Base-by-base conservation (phyloP, 2,113 vertebrate genomes). In the Pterocles orientalis region DNA sequence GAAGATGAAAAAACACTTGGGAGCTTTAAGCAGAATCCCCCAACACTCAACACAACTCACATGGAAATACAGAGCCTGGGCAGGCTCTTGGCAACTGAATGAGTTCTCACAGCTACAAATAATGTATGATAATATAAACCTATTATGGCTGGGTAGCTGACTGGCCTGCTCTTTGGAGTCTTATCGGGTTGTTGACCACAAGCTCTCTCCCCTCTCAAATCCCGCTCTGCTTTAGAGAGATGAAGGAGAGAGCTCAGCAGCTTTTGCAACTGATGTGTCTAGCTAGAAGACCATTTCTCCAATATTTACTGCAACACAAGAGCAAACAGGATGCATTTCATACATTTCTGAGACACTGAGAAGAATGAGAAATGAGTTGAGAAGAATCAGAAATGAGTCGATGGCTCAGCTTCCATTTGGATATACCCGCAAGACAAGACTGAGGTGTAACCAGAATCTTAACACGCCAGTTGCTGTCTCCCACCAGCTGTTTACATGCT, bases 91-190 rank as follows among this genome's bases (percentile, higher is more conserved):
- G 94, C 84, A 87, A 78, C 62, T 48, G 45, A 80, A 66, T 34
- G 85, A 88, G 39, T 62, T 92, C 94, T 94, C 86, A 71, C 73
- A 95, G 81, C 79, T 91, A 91, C 90, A 93, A 95, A 94, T 90
- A 92, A 92, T 17, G 50, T 68, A 84, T 93, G 96, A 79, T 92
- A 95, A 97, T 92, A 79, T 93, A 95, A 97, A 86, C 72, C 45
- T 7, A n/a, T 34, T 65, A 45, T 3, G 62, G 91, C 2, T 58
- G 90, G 70, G 77, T 41, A 91, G 92, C 91, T 93, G 94, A 72
- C 86, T 78, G 94, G 48, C 79, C 85, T 18, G 10, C 48, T 69
- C 80, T 86, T 15, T 5, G 26, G 90, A 95, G 96, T 75, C 65
- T 81, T 96, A 94, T 91, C 83, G 91, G 81, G 81, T 33, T 83